Conservation (phyloP, 2,113 vertebrate species). For the Herpailurus yagouaroundi region DNA sequence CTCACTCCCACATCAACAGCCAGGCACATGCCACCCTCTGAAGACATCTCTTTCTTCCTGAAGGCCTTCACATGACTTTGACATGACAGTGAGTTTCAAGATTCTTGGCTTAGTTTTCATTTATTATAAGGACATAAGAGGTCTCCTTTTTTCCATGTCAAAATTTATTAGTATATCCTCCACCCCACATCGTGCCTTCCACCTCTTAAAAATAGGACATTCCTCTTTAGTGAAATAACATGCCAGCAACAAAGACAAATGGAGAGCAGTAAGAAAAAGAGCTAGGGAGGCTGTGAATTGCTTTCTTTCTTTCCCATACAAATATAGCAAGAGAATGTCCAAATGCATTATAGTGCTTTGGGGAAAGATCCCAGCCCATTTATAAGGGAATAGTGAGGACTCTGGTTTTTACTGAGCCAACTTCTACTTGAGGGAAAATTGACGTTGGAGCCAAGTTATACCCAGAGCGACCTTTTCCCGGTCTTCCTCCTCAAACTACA, state of each 20-base stretch:
- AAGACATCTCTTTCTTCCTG: neutral
- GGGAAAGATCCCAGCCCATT: conserved; percentile 66
- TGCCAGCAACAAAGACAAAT: conserved; percentile 75
- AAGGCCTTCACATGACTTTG: neutral
- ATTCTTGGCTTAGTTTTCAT: conserved; percentile 14
- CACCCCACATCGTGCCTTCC: conserved; percentile 66
- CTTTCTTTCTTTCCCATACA: conserved; percentile 80
- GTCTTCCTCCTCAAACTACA: neutral
- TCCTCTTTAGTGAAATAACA: conserved; percentile 80
- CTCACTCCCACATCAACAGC: neutral
- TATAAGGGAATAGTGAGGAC: conserved; percentile 51
- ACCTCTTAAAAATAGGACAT: conserved; percentile 80
- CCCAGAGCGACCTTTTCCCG: conserved; percentile 61
- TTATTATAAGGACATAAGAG: conserved; percentile 37
- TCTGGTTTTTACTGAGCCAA: conserved; percentile 35
- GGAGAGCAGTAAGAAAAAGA: conserved; percentile 70
- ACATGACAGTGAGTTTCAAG: conserved; percentile 10
- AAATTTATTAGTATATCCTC: conserved; percentile 73
- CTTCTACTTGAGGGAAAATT: conserved; percentile 48
- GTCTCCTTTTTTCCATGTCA: conserved; percentile 49
- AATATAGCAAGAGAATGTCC: conserved; percentile 79
- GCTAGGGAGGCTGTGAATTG: conserved; percentile 54
- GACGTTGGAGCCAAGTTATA: conserved; percentile 55
- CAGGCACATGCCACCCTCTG: neutral
- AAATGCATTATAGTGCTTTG: conserved; percentile 60